Evolutionary conservation across 2,113 vertebrate species (phyloP).

Genomic region (Nibea albiflora): DNA sequence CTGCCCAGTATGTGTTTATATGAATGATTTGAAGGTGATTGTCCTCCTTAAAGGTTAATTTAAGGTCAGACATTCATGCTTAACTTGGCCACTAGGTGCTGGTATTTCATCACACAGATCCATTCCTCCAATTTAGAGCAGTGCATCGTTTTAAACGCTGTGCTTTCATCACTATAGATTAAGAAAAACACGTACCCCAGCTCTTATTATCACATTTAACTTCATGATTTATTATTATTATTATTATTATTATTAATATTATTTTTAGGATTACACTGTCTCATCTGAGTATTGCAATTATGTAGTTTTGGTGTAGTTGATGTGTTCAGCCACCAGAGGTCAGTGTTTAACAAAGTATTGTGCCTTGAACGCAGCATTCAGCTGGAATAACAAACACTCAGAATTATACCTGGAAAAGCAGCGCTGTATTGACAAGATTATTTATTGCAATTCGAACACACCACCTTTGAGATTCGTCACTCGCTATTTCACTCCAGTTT

Average conservation of each 20-base stretch:
- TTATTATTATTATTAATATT: no score
- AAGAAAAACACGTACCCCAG: neutral
- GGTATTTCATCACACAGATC: neutral
- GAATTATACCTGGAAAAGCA: neutral
- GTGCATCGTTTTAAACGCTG: neutral
- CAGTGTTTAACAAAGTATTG: constrained; percentile 28
- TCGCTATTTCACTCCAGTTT: neutral
- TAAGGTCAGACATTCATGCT: neutral
- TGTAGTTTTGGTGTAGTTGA: neutral
- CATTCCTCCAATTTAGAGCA: neutral
- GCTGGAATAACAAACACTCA: neutral
- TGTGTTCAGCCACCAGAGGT: constrained; percentile 19
- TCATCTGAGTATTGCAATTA: neutral
- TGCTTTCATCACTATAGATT: neutral
- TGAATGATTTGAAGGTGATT: no score
- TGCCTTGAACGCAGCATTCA: neutral
- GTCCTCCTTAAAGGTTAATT: no score
- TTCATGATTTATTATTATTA: no score
- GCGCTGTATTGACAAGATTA: neutral
- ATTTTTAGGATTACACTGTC: neutral
- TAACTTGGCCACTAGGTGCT: neutral
- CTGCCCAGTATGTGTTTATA: no score
- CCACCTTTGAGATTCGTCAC: neutral
- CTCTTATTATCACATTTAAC: neutral
- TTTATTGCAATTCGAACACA: neutral